phyloP scores from a whole-genome alignment of 2,888 invertebrate species.

The Phorcus lineatus region DNA sequence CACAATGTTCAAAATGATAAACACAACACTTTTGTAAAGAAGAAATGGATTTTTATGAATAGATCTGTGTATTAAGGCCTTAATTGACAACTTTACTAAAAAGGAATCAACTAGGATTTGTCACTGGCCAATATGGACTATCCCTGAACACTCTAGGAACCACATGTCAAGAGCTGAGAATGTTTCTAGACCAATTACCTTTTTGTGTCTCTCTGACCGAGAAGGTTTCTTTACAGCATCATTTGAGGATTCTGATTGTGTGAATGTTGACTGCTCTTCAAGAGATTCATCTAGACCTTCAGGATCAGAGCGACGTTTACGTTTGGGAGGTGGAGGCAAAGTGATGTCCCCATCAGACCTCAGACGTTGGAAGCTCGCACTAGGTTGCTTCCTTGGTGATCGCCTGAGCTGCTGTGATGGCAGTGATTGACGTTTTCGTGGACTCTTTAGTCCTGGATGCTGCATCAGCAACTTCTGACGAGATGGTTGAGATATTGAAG shows the following conservation, averaged over 20 bases:
- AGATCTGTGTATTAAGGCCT: no score
- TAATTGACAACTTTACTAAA: neutral
- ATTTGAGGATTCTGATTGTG: neutral
- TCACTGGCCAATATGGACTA: neutral
- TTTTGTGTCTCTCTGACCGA: conserved; percentile 62
- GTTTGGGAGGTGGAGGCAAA: neutral
- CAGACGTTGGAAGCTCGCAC: neutral
- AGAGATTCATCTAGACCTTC: neutral
- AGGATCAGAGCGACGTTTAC: neutral
- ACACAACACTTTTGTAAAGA: no score
- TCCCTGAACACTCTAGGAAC: no score
- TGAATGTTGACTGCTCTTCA: neutral
- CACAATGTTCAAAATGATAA: no score
- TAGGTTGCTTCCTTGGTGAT: conserved; percentile 25
- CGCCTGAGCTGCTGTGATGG: conserved; percentile 7
- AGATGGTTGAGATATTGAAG: neutral
- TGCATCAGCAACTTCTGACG: conserved; percentile 11
- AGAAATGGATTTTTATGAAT: no score
- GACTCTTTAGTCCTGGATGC: conserved; percentile 30
- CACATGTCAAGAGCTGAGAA: no score
- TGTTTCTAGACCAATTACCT: conserved; percentile 40
- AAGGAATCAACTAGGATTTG: neutral
- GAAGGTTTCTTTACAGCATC: conserved; percentile 29
- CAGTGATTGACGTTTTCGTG: conserved; percentile 5
- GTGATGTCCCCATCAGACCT: neutral